A percentile compares a stretch with the other conserved stretches of the same genome.
phyloP scores from a whole-genome alignment of 2,797 vertebrate genomes.

The Heterohyrax brucei region DNA sequence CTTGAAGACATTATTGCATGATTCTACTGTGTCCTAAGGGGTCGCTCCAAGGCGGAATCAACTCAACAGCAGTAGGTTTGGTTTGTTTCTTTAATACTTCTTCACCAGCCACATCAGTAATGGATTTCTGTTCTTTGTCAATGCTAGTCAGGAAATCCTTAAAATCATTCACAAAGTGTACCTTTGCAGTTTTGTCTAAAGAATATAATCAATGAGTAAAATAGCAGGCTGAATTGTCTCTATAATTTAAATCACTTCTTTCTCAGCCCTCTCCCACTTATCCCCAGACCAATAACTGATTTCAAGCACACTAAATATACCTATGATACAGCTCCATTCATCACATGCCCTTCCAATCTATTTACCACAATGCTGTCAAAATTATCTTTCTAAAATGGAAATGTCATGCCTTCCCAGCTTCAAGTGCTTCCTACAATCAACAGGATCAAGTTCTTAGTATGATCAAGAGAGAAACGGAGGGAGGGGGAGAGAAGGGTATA shows the following conservation, averaged over 20 bases:
- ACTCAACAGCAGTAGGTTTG: too few relatives aligned
- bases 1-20: too few relatives aligned
- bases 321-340: not conserved
- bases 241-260: not conserved
- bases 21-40: too few relatives aligned
- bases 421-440: not conserved
- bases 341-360: not conserved
- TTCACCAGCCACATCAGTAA: not conserved
- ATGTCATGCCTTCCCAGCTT: not conserved
- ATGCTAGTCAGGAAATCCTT: not conserved
- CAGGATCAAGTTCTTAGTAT: not conserved
- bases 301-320: not conserved
- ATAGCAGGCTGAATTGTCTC: conserved; percentile 11
- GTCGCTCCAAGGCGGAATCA: too few relatives aligned
- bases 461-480: not conserved
- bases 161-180: conserved; percentile 12
- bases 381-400: not conserved
- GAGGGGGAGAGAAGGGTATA: too few relatives aligned
- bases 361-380: not conserved
- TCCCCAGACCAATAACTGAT: not conserved
- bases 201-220: not conserved
- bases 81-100: not conserved
- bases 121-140: not conserved
- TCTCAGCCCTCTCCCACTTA: not conserved
- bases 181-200: not conserved